Conservation (phyloP, 1,140 invertebrate genomes). For the Tyrophagus putrescentiae region DNA sequence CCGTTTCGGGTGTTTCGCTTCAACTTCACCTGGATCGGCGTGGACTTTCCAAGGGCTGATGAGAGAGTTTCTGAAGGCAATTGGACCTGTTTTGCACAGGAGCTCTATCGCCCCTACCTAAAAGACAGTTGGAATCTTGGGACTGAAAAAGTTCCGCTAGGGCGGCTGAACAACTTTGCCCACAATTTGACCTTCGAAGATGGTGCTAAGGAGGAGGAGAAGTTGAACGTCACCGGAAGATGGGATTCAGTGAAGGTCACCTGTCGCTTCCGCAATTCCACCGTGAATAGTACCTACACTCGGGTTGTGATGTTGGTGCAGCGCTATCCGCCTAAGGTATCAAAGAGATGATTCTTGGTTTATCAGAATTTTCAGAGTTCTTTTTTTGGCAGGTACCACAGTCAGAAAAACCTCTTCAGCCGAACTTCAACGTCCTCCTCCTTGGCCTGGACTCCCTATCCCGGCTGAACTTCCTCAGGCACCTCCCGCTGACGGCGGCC, state of each 20-base stretch:
- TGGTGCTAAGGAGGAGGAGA: too few relatives aligned
- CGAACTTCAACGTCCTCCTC: background rate
- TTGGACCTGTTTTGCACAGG: background rate
- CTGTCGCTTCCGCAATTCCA: background rate
- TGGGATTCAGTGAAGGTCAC: background rate
- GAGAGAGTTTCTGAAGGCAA: background rate
- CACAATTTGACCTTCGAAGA: too few relatives aligned
- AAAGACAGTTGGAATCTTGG: too few relatives aligned
- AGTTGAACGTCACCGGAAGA: too few relatives aligned
- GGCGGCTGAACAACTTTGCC: too few relatives aligned
- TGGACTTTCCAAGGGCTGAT: conserved; percentile 10
- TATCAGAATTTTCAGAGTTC: too few relatives aligned
- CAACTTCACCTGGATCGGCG: background rate
- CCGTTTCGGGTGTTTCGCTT: background rate
- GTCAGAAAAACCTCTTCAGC: background rate
- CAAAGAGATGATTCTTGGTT: too few relatives aligned
- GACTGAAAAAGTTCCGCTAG: too few relatives aligned
- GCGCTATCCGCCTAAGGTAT: too few relatives aligned
- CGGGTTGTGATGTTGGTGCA: background rate
- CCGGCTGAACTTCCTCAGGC: conserved; percentile 1
- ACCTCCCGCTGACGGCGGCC: background rate
- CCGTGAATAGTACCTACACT: background rate
- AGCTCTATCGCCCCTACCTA: too few relatives aligned
- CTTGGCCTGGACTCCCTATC: conserved; percentile 4
- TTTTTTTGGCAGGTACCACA: too few relatives aligned